Evolutionary conservation across 2,797 vertebrate genomes (phyloP), one percentile per base, ranked within the genome.

Genomic region (Labeo calbasu): DNA sequence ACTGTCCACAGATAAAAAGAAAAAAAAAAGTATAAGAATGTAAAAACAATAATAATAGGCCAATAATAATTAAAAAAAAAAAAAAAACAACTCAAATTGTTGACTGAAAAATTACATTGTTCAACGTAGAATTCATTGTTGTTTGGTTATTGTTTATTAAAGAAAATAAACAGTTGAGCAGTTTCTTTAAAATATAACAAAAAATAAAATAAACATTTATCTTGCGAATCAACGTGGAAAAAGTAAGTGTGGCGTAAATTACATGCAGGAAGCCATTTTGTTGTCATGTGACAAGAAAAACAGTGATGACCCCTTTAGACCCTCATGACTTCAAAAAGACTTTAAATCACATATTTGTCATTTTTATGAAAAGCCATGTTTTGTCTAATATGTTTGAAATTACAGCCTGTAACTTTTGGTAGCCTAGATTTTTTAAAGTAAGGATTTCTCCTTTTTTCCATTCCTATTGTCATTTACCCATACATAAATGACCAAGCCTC

Each of bases 221-320:
- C 13, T 1, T 55, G 51, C 25, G n/a, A 57, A 23, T 57, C 28
- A 57, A 55, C 25, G 36, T 25, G 71, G 71, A 51, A 75, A 55
- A 55, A 53, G 71, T 32, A 17, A 25, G 23, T 50, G 69, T 75
- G 55, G 36, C 55, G 11, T 43, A 25, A 25, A 14, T 77, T 14
- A 61, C 55, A 77, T 61, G 75, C 36, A 61, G 55, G 75, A 77
- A 77, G 75, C 75, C 75, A 77, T 77, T 61, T 77, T 77, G 55
- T 61, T 46, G 75, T 77, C 75, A 77, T 77, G 75, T 77, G 75
- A 77, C 73, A 57, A 76, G 32, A 40, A 57, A 40, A 57, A 23
- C 51, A 59, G 51, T 21, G 72, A 36, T 1, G 11, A n/a, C 21
- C 53, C 50, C n/a, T 59, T 77, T 23, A 46, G 75, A 77, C 55